Conservation (phyloP, 1,140 invertebrate genomes). For the Aphelinus certus region DNA sequence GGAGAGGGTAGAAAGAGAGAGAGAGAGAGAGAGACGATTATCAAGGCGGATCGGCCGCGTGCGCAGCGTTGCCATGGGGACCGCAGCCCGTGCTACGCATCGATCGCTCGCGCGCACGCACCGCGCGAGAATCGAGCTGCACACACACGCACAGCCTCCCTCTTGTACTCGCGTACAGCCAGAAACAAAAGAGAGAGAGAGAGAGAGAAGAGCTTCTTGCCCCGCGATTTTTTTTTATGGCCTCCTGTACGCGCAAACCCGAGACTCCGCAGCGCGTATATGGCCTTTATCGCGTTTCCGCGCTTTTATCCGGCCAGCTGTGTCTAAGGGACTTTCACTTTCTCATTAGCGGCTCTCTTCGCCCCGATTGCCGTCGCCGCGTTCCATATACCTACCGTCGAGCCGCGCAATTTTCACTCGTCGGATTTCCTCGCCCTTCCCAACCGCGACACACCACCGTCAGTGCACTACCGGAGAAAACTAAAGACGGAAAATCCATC, state of each 20-base stretch:
- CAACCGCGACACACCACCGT: too few relatives aligned
- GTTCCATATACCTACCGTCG: too few relatives aligned
- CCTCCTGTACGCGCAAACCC: neutral
- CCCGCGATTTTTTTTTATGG: neutral
- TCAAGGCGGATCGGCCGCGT: constrained; percentile 58
- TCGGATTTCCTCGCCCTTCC: too few relatives aligned
- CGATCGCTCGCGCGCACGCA: constrained; percentile 54
- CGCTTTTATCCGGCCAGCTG: too few relatives aligned
- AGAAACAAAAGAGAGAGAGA: constrained; percentile 27
- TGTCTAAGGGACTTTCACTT: too few relatives aligned
- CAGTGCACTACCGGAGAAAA: too few relatives aligned
- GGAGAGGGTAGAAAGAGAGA: constrained; percentile 33
- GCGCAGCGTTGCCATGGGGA: constrained; percentile 61
- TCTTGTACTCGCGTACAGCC: neutral
- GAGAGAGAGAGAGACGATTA: constrained; percentile 46
- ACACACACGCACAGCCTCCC: constrained; percentile 45
- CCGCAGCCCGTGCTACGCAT: constrained; percentile 60
- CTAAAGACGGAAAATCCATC: too few relatives aligned
- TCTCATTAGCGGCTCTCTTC: too few relatives aligned
- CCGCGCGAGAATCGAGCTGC: constrained; percentile 38
- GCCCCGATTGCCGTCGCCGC: too few relatives aligned
- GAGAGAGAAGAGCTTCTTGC: constrained; percentile 4
- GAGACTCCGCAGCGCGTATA: too few relatives aligned
- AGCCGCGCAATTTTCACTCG: too few relatives aligned
- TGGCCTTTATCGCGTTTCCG: too few relatives aligned